A percentile compares a stretch with the other conserved stretches of the same genome.
Conservation (phyloP, 2,113 vertebrate species). For the human region DNA sequence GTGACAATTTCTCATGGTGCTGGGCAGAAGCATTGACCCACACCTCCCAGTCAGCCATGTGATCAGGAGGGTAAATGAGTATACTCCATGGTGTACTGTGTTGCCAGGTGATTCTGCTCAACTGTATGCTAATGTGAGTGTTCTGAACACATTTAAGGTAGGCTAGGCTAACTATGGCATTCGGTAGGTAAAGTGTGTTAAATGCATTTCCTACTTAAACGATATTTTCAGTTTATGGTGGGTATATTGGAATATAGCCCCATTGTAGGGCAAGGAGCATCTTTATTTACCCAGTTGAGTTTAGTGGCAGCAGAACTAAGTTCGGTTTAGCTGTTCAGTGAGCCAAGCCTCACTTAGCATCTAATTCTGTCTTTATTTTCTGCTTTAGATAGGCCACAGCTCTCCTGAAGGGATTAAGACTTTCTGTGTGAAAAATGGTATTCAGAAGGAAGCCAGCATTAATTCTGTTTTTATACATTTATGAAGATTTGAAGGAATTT, state of each 20-base stretch:
- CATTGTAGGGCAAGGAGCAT: not conserved
- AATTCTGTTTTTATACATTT: not conserved
- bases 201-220: not conserved
- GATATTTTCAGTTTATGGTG: not conserved
- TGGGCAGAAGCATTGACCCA: not conserved
- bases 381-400: not conserved
- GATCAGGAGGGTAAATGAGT: not conserved
- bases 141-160: not conserved
- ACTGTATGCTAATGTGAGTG: not conserved
- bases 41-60: not conserved
- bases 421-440: not conserved
- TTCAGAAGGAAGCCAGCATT: not conserved
- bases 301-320: not conserved
- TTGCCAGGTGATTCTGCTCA: not conserved
- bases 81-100: not conserved
- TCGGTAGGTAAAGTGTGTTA: not conserved
- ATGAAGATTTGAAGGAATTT: not conserved
- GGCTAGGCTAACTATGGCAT: not conserved
- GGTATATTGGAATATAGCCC: not conserved
- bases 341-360: not conserved
- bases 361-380: not conserved
- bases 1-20: not conserved
- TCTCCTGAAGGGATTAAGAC: not conserved
- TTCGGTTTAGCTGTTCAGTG: constrained; percentile 4
- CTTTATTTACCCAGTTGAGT: not conserved